A percentile compares a stretch with the other conserved stretches of the same genome.
These are phyloP conservation scores for Conchocele bisecta DNA, from an alignment of 2,888 invertebrate species.

Conservation along the genomic window DNA sequence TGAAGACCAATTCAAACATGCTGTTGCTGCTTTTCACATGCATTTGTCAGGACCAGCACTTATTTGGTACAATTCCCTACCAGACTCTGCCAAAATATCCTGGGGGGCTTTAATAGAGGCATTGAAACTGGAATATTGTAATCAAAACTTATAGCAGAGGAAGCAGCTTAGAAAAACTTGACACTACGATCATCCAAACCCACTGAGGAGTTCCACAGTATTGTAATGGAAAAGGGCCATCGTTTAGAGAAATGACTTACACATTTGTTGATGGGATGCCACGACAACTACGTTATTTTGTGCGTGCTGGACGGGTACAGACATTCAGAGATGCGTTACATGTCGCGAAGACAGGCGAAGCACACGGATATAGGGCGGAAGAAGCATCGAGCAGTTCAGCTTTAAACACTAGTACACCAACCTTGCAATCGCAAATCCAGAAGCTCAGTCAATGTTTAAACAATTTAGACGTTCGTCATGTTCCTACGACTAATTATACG, in stretches of 20 bases:
- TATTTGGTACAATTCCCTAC: too few species aligned
- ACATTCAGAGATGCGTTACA: constrained; percentile 15
- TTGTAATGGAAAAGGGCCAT: constrained; percentile 10
- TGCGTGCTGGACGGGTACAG: constrained; percentile 8
- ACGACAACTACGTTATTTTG: constrained; percentile 22
- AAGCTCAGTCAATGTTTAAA: too few species aligned
- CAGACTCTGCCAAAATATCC: too few species aligned
- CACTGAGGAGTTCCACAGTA: constrained; percentile 20
- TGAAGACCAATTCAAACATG: not conserved
- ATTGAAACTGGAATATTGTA: too few species aligned
- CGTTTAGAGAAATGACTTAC: constrained; percentile 6
- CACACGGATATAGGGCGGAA: constrained; percentile 25
- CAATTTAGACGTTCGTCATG: too few species aligned
- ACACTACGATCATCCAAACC: not conserved
- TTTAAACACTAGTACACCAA: not conserved
- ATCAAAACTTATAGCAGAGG: too few species aligned
- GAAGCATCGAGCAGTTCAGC: too few species aligned
- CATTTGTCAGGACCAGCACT: not conserved
- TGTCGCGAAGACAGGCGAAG: constrained; percentile 17
- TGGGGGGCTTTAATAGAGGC: too few species aligned
- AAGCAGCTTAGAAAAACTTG: constrained; percentile 10
- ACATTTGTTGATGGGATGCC: constrained; percentile 22
- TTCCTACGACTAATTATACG: too few species aligned
- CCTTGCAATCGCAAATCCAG: not conserved
- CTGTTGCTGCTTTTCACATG: constrained; percentile 5